A percentile compares a stretch with the other conserved stretches of the same genome.
These are phyloP conservation scores for Drosophila ustulata DNA, from an alignment of 2,888 invertebrate species.

Conservation along the genomic window DNA sequence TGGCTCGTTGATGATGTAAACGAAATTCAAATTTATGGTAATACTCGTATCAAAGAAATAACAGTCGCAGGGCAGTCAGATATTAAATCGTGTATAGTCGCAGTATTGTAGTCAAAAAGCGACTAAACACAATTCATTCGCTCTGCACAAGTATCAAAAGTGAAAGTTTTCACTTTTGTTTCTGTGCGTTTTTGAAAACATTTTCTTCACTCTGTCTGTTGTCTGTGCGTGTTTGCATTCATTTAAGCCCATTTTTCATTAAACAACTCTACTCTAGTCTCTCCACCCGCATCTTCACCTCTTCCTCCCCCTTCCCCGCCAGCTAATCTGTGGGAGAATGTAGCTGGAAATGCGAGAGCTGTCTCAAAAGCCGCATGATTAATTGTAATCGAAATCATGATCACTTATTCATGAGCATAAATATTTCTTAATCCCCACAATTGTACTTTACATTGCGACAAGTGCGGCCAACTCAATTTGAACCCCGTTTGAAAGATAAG, in stretches of 20 bases:
- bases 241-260: slow-evolving; percentile 57
- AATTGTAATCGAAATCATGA: slow-evolving; percentile 10
- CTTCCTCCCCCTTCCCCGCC: neutral
- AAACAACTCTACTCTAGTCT: slow-evolving; percentile 33
- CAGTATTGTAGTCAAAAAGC: slow-evolving; percentile 32
- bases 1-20: slow-evolving; percentile 61
- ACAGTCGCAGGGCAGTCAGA: slow-evolving; percentile 53
- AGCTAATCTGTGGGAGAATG: slow-evolving; percentile 39
- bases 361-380: slow-evolving; percentile 11
- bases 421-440: slow-evolving; percentile 8
- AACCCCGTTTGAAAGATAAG: neutral
- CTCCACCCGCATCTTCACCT: slow-evolving; percentile 1
- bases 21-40: slow-evolving; percentile 73
- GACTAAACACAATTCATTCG: slow-evolving; percentile 61
- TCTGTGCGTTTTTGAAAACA: slow-evolving; percentile 49
- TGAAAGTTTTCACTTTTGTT: slow-evolving; percentile 74
- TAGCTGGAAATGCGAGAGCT: neutral
- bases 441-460: neutral
- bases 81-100: slow-evolving; percentile 49
- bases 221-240: slow-evolving; percentile 21
- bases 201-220: slow-evolving; percentile 14
- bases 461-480: neutral
- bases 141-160: slow-evolving; percentile 59
- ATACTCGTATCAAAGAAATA: slow-evolving; percentile 54
- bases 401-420: slow-evolving; percentile 4